Base-by-base conservation (phyloP, 2,888 invertebrate species). In the Ectemnius lituratus region DNA sequence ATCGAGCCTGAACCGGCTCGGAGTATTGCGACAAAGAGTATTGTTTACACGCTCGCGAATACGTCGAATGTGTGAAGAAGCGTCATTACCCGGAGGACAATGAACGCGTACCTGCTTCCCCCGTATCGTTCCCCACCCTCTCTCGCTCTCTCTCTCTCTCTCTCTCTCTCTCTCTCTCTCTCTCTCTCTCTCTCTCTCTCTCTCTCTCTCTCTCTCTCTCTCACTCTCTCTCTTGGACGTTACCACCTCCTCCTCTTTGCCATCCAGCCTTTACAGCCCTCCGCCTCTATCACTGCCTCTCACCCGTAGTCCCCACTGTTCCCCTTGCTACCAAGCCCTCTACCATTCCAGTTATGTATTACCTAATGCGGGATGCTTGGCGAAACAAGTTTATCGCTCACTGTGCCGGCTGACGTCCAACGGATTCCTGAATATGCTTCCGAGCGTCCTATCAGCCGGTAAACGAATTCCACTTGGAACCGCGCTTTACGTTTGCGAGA, bases 11-110 rank as follows among this genome's bases (percentile, higher is more conserved):
- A 69, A 73, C 68, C 74, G 61, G 70, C 75, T 73, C 74, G 56
- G 64, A 65, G 67, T 52, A 45, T 37, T 37, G 37, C 37, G 37
- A 37, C 37, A 37, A 37, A 37, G 27, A 68, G 64, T 70, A 81
- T 81, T 76, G 81, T 81, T 81, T 81, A 82, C 73, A 73, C 76
- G 82, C 73, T 80, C 80, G 80, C 76, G 67, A 78, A 78, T 73
- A 75, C 78, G 70, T 73, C 76, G 76, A 76, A 70, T 63, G 73
- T 16, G 75, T 70, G 80, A 82, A 82, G 80, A 76, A 80, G 71
- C 73, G 73, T 64, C 72, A 82, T 78, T 80, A 82, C 58, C 74
- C 67, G 63, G 73, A 67, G 68, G 70, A 80, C 78, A 80, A 82
- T 80, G 76, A 80, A 82, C 78, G 73, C 71, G 65, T 68, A 71